These are phyloP conservation scores for Notiomystis cincta DNA, from an alignment of 2,113 vertebrate genomes.

Conservation along the genomic window DNA sequence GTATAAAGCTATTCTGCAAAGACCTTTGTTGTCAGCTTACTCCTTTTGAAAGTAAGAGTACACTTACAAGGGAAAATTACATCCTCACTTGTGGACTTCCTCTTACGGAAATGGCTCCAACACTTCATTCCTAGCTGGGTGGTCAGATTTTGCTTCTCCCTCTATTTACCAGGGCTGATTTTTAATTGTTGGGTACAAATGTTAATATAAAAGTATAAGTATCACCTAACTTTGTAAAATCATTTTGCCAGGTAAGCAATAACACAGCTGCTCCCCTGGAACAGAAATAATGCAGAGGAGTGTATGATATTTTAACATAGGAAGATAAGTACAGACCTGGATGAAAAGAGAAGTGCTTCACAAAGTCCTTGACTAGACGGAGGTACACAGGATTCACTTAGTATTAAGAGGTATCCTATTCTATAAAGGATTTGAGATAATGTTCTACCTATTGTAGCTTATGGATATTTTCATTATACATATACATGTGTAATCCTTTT, in stretches of 20 bases:
- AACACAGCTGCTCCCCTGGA: background rate
- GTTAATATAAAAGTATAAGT: background rate
- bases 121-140: background rate
- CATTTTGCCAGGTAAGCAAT: background rate
- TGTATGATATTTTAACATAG: background rate
- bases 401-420: background rate
- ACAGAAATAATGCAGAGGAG: background rate
- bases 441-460: background rate
- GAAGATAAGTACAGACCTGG: background rate
- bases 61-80: background rate
- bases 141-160: background rate
- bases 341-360: background rate
- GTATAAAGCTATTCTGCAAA: background rate
- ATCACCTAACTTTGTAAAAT: background rate
- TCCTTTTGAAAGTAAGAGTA: background rate
- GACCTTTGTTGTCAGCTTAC: background rate
- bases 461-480: background rate
- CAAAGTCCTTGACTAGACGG: background rate
- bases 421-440: background rate
- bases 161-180: background rate
- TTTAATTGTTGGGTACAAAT: background rate
- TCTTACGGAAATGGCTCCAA: background rate
- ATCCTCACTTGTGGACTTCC: background rate
- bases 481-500: background rate
- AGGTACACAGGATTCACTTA: background rate